phyloP scores from a whole-genome alignment of 2,113 vertebrate genomes.

The Mobula hypostoma region DNA sequence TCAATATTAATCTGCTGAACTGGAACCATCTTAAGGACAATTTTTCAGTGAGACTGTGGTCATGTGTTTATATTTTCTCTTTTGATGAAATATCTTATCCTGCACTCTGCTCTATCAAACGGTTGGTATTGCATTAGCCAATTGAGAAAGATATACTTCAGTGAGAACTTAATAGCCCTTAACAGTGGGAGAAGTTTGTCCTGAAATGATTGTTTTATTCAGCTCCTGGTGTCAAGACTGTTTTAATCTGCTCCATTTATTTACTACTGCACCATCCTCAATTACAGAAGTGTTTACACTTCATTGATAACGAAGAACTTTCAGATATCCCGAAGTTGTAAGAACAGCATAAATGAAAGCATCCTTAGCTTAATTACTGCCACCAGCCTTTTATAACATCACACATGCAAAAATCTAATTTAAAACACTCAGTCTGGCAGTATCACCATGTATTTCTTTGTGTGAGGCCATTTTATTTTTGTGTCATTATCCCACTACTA shows the following conservation, averaged over 20 bases:
- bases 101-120: not conserved
- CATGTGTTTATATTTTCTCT: not conserved
- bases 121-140: not conserved
- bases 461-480: too few species aligned
- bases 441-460: too few species aligned
- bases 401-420: too few species aligned
- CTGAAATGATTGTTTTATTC: not conserved
- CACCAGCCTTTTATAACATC: not conserved
- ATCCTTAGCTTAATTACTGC: not conserved
- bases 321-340: not conserved
- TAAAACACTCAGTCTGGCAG: too few species aligned
- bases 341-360: not conserved
- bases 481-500: too few species aligned
- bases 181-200: not conserved
- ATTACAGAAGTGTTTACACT: not conserved
- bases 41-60: not conserved
- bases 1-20: not conserved
- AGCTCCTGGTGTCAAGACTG: not conserved
- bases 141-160: not conserved
- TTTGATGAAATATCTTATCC: not conserved
- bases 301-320: not conserved
- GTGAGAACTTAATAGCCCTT: not conserved
- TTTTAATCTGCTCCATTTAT: not conserved
- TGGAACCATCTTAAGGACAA: not conserved
- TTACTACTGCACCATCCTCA: not conserved